These are phyloP conservation scores for Pycnomerus fuliginosus DNA, from an alignment of 2,888 invertebrate species.

Conservation along the genomic window DNA sequence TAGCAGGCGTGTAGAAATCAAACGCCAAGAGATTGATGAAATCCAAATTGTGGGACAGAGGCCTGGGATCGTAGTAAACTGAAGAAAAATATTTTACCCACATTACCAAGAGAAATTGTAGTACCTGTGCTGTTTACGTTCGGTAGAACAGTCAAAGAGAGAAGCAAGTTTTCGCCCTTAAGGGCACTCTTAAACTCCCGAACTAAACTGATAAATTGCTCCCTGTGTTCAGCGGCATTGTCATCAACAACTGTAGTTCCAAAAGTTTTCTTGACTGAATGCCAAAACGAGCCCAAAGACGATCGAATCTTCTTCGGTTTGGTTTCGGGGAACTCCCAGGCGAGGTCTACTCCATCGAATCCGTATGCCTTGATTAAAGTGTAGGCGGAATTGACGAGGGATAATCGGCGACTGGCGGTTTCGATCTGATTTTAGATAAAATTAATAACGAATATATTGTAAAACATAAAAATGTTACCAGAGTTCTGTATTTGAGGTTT, in stretches of 20 bases:
- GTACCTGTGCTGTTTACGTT: conserved; percentile 71
- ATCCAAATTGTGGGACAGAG: conserved; percentile 72
- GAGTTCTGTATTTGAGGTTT: conserved; percentile 66
- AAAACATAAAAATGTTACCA: conserved; percentile 55
- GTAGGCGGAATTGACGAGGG: conserved; percentile 76
- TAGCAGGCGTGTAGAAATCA: conserved; percentile 72
- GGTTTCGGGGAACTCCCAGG: conserved; percentile 81
- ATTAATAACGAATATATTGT: too few species aligned
- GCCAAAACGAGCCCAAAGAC: conserved; percentile 64
- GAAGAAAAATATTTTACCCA: conserved; percentile 29
- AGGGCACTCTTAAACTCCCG: conserved; percentile 72
- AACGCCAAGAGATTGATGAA: conserved; percentile 73
- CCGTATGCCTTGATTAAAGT: conserved; percentile 73
- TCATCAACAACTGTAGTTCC: conserved; percentile 71
- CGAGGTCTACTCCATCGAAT: conserved; percentile 85
- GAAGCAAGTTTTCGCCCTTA: conserved; percentile 61
- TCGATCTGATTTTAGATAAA: conserved; percentile 49
- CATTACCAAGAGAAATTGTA: not conserved
- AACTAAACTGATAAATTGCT: conserved; percentile 74
- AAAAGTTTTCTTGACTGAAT: conserved; percentile 74
- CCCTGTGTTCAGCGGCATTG: conserved; percentile 74
- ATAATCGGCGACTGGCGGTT: conserved; percentile 68
- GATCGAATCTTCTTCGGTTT: conserved; percentile 75
- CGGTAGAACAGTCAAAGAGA: conserved; percentile 68
- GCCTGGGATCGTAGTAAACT: conserved; percentile 77